Percentiles rank a stretch among this genome's conserved stretches.
phyloP scores from a whole-genome alignment of 2,797 vertebrate species.

The Falco peregrinus region DNA sequence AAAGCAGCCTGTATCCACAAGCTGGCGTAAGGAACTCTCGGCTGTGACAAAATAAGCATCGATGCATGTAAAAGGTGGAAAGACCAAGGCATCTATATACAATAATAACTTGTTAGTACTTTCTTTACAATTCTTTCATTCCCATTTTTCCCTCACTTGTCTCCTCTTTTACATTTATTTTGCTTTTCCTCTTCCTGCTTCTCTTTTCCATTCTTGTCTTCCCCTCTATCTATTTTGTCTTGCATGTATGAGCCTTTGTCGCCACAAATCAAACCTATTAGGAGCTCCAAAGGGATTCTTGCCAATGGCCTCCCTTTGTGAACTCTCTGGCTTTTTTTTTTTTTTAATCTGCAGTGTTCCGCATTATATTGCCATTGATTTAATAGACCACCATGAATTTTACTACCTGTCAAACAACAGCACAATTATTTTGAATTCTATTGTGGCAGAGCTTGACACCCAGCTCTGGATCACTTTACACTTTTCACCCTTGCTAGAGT shows the following conservation, averaged over 20 bases:
- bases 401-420: slow-evolving; percentile 68
- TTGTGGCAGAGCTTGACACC: slow-evolving; percentile 59
- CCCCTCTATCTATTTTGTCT: background rate
- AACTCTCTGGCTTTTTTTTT: slow-evolving; percentile 21
- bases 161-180: background rate
- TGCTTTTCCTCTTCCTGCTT: background rate
- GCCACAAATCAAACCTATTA: slow-evolving; percentile 46
- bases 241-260: slow-evolving; percentile 7
- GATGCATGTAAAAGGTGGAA: background rate
- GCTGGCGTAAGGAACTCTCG: background rate
- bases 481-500: slow-evolving; percentile 47
- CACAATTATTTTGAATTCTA: slow-evolving; percentile 66
- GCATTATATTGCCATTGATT: slow-evolving; percentile 69
- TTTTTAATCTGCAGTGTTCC: slow-evolving; percentile 62
- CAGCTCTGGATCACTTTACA: slow-evolving; percentile 42
- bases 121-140: background rate
- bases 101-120: background rate
- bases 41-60: background rate
- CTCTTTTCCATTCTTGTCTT: background rate
- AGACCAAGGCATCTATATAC: background rate
- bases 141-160: background rate
- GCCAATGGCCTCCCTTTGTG: slow-evolving; percentile 36
- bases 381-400: slow-evolving; percentile 69
- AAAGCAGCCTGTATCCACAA: background rate
- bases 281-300: slow-evolving; percentile 44